Percentiles rank a stretch among this genome's conserved stretches.
Conservation (phyloP, 2,888 invertebrate genomes). For the Colletes collaris region DNA sequence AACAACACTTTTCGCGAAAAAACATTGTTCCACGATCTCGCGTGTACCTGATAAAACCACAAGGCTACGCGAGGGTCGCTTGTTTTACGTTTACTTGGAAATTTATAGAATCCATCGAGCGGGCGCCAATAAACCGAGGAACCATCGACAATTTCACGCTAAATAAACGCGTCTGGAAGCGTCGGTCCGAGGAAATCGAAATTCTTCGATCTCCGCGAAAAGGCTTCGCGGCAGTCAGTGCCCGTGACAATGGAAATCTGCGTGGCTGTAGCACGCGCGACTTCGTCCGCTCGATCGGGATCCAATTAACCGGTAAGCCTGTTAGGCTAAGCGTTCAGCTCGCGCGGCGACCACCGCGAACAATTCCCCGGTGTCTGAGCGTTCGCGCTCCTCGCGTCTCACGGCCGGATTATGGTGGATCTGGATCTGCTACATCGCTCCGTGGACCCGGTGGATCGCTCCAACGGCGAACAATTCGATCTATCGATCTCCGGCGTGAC, state of each 20-base stretch:
- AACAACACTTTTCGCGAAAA: no score
- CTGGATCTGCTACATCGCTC: constrained; percentile 28
- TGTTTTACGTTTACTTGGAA: no score
- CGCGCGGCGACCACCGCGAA: constrained; percentile 45
- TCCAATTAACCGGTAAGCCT: constrained; percentile 64
- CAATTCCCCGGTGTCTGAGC: constrained; percentile 55
- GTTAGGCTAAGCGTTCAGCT: constrained; percentile 58
- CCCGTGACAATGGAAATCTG: constrained; percentile 23
- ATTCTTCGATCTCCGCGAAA: neutral
- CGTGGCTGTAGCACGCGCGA: constrained; percentile 39
- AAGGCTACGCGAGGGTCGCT: no score
- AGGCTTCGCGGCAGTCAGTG: neutral
- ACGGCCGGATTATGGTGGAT: constrained; percentile 41
- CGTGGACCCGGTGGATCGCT: constrained; percentile 26
- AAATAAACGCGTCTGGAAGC: no score
- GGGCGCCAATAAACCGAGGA: no score
- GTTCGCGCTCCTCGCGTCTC: constrained; percentile 42
- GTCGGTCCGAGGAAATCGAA: neutral
- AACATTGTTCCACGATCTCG: no score
- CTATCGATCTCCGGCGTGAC: constrained; percentile 33
- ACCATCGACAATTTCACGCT: no score
- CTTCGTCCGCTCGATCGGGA: constrained; percentile 56
- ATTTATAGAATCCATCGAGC: no score
- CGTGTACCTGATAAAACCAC: no score
- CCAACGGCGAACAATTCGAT: constrained; percentile 31